A percentile compares a stretch with the other conserved stretches of the same genome.
Evolutionary conservation across 2,113 vertebrate genomes (phyloP).

Genomic region (Rattus rattus): DNA sequence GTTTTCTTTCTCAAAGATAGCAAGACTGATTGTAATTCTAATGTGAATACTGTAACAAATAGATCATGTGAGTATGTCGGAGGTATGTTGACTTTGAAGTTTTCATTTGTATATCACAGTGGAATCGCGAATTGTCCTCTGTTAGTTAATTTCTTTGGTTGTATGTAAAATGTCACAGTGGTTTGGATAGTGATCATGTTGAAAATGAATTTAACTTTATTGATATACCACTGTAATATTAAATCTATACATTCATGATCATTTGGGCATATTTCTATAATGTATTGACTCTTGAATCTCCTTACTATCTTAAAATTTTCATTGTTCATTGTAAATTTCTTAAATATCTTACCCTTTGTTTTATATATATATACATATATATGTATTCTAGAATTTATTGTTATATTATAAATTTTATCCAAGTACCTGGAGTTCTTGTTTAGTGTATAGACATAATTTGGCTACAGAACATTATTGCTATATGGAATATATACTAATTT

Average conservation of each 20-base stretch:
- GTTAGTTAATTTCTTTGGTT: neutral
- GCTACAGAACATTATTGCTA: neutral
- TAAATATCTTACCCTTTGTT: neutral
- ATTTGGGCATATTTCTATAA: neutral
- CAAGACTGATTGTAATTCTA: neutral
- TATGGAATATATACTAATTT: neutral
- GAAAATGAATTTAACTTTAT: neutral
- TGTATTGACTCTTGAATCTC: neutral
- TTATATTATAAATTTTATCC: neutral
- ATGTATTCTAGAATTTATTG: neutral
- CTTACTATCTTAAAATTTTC: neutral
- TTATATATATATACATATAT: no score
- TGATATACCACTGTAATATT: neutral
- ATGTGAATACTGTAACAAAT: neutral
- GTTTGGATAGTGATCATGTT: neutral
- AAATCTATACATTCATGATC: neutral
- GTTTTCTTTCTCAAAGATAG: neutral
- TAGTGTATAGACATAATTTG: neutral
- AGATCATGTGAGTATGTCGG: neutral
- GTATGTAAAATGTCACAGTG: neutral
- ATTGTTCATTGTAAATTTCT: neutral
- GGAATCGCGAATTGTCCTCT: neutral
- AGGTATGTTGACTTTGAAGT: neutral
- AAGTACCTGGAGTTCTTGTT: neutral
- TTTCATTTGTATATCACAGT: neutral